phyloP scores from a whole-genome alignment of 2,113 vertebrate genomes.

The Paraplagusia blochii region DNA sequence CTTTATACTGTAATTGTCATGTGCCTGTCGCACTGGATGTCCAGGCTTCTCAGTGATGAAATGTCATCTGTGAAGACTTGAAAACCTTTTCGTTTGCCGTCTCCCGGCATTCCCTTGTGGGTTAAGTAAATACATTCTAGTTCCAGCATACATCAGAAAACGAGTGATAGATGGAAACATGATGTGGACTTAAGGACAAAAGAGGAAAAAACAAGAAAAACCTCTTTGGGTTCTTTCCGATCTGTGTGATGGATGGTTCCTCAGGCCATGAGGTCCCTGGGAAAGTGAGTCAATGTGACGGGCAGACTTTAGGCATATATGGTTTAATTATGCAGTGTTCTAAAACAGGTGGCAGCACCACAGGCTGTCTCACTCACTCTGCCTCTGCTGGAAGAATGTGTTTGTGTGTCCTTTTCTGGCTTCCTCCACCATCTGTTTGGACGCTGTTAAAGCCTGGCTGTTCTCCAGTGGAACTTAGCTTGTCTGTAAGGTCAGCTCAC shows the following conservation, averaged over 20 bases:
- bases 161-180: slow-evolving; percentile 14
- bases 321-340: slow-evolving; percentile 65
- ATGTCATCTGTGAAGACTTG: slow-evolving; percentile 26
- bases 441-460: slow-evolving; percentile 51
- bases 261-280: slow-evolving; percentile 41
- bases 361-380: slow-evolving; percentile 59
- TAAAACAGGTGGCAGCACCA: slow-evolving; percentile 70
- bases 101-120: slow-evolving; percentile 4
- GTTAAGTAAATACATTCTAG: background rate
- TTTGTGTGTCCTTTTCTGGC: slow-evolving; percentile 50
- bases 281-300: slow-evolving; percentile 58
- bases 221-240: slow-evolving; percentile 20
- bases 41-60: slow-evolving; percentile 13
- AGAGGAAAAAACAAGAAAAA: slow-evolving; percentile 13
- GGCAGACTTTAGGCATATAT: slow-evolving; percentile 42
- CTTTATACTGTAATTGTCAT: slow-evolving; percentile 16
- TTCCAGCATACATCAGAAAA: slow-evolving; percentile 10
- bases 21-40: slow-evolving; percentile 23
- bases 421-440: slow-evolving; percentile 60
- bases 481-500: slow-evolving; percentile 57
- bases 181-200: slow-evolving; percentile 20
- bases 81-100: slow-evolving; percentile 1
- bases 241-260: slow-evolving; percentile 30
- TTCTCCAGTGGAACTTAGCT: slow-evolving; percentile 57
- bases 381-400: slow-evolving; percentile 46